Conservation (phyloP, 2,888 invertebrate genomes). For the Unio delphinus region DNA sequence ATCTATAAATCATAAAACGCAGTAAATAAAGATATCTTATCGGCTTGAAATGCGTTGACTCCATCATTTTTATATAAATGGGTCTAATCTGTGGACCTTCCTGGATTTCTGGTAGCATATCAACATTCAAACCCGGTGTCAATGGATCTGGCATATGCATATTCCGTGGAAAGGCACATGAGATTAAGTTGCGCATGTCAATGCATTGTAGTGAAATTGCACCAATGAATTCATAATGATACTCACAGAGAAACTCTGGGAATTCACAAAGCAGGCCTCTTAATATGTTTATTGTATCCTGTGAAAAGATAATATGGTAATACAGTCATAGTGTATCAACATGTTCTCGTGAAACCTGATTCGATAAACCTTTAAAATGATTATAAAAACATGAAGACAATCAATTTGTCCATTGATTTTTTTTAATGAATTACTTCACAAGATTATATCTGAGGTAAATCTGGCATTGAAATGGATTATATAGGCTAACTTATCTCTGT, state of each 20-base stretch:
- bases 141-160: slow-evolving; percentile 99
- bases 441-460: too few relatives aligned
- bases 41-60: slow-evolving; percentile 90
- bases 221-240: slow-evolving; percentile 77
- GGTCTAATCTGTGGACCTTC: slow-evolving; percentile 61
- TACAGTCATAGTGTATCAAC: neutral
- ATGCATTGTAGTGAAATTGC: slow-evolving; percentile 99
- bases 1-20: too few relatives aligned
- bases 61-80: slow-evolving; percentile 89
- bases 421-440: too few relatives aligned
- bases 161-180: slow-evolving; percentile 97
- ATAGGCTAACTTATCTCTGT: too few relatives aligned
- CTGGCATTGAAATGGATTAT: too few relatives aligned
- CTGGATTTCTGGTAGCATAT: slow-evolving; percentile 57
- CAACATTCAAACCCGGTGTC: slow-evolving; percentile 90
- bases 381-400: neutral
- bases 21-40: slow-evolving; percentile 43
- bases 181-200: slow-evolving; percentile 96
- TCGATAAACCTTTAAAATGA: neutral
- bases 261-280: slow-evolving; percentile 97
- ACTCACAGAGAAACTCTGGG: slow-evolving; percentile 97
- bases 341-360: neutral
- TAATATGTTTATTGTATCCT: slow-evolving; percentile 88
- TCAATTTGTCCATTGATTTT: neutral
- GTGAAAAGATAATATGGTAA: slow-evolving; percentile 22